Percentiles rank a stretch among this genome's conserved stretches.
Evolutionary conservation across 1,140 invertebrate genomes (phyloP).

Genomic region (Drosophila pandora): DNA sequence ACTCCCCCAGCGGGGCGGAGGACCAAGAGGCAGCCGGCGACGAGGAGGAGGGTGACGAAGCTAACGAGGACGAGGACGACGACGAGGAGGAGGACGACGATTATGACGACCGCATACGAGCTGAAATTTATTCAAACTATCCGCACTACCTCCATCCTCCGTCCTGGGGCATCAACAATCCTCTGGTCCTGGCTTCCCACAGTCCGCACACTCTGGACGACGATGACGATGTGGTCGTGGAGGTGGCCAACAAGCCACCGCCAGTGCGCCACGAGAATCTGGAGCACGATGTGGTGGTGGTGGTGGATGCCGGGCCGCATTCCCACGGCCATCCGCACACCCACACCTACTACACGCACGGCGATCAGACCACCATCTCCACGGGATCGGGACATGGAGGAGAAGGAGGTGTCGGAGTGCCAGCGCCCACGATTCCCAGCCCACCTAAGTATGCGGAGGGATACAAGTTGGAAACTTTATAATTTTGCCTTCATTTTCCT

Average conservation of each 20-base stretch:
- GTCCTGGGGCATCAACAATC: constrained; percentile 81
- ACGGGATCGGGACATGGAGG: constrained; percentile 33
- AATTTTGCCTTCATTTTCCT: constrained; percentile 1
- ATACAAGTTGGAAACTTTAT: constrained; percentile 31
- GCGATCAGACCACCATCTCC: constrained; percentile 48
- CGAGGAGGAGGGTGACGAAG: constrained; percentile 16
- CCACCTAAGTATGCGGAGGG: constrained; percentile 58
- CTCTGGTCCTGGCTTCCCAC: constrained; percentile 77
- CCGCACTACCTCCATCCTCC: constrained; percentile 81
- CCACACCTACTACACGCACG: constrained; percentile 67
- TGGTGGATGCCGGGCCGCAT: constrained; percentile 67
- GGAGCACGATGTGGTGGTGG: constrained; percentile 72
- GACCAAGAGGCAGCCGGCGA: constrained; percentile 15
- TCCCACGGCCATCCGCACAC: constrained; percentile 50
- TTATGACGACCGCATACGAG: constrained; percentile 81
- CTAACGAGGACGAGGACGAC: constrained; percentile 34
- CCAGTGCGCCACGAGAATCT: constrained; percentile 30
- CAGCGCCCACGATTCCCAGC: constrained; percentile 40
- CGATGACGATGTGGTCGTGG: constrained; percentile 71
- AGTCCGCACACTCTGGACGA: constrained; percentile 77
- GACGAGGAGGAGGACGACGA: constrained; percentile 72
- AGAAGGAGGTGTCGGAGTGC: neutral
- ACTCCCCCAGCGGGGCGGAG: constrained; percentile 14
- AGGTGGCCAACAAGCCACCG: constrained; percentile 35
- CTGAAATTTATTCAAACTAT: constrained; percentile 83